Evolutionary conservation across 1,140 invertebrate species (phyloP).

Genomic region (Ephestia elutella): DNA sequence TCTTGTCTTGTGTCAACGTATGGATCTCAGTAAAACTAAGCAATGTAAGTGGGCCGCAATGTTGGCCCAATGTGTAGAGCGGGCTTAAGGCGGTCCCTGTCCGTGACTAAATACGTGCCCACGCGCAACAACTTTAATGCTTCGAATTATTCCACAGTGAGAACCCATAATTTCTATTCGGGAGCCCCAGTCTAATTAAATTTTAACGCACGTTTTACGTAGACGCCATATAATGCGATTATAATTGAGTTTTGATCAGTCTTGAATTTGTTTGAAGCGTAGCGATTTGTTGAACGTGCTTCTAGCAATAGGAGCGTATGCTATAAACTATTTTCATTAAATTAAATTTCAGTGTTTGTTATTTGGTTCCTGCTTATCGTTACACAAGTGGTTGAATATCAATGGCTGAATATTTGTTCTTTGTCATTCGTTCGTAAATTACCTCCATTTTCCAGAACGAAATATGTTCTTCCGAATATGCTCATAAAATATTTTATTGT

Average conservation of each 20-base stretch:
- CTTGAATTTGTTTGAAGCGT: constrained; percentile 16
- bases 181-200: constrained; percentile 53
- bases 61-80: too few species aligned
- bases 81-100: constrained; percentile 24
- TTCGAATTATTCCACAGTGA: constrained; percentile 44
- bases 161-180: constrained; percentile 33
- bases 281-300: constrained; percentile 13
- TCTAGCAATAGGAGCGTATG: not conserved
- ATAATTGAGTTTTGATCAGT: constrained; percentile 41
- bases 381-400: too few species aligned
- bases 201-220: constrained; percentile 46
- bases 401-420: too few species aligned
- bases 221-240: constrained; percentile 37
- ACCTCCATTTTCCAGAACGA: too few species aligned
- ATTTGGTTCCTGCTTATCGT: too few species aligned
- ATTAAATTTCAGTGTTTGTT: not conserved
- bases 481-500: too few species aligned
- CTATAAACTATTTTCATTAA: not conserved
- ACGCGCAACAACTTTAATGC: constrained; percentile 53
- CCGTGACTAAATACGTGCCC: constrained; percentile 59
- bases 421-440: too few species aligned
- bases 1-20: too few species aligned
- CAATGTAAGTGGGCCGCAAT: too few species aligned
- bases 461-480: too few species aligned
- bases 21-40: too few species aligned